Base-by-base conservation (phyloP, 2,888 invertebrate genomes). In the Steinernema scapterisci region DNA sequence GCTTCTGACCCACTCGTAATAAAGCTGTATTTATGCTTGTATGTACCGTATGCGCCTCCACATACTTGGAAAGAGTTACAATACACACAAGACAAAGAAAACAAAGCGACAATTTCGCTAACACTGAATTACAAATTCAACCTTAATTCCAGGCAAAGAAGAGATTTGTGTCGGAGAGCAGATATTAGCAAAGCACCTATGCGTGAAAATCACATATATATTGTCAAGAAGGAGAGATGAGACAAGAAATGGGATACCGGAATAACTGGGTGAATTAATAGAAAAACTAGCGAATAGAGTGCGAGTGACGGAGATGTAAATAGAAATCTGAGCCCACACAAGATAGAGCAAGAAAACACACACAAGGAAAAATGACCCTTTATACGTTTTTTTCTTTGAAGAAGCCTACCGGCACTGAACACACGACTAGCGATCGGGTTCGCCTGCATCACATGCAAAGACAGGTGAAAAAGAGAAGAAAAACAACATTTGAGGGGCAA, bases 11-110 rank as follows among this genome's bases (percentile, higher is more conserved):
- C n/a, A n/a, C n/a, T n/a, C n/a, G n/a, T 9, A 38, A 38, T 48
- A 48, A 48, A 48, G 48, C 48, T 48, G 48, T 48, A 48, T 48
- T 48, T 48, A 48, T 48, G 19, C 48, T 16, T 48, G 48, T 48
- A 48, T 16, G 38, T n/a, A 44, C 45, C 48, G 16, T 48, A 2
- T 48, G 6, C 48, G 16, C 5, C n/a, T n/a, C 48, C n/a, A 13
- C 16, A 16, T 44, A 16, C n/a, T 44, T 44, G 45, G 7, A 44
- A 16, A 44, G 45, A 44, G 16, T 44, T 7, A 16, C 16, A 7
- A 16, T 44, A 44, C 45, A 44, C 45, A 44, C n/a, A n/a, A n/a
- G n/a, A 44, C 16, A 16, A 16, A 11, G 45, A 44, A 44, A 11
- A 11, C 45, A 44, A 44, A 44, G 45, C 7, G 45, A 7, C 7